These are phyloP conservation scores for Drosophila sulfurigaster DNA, from an alignment of 1,140 invertebrate genomes.

Conservation along the genomic window DNA sequence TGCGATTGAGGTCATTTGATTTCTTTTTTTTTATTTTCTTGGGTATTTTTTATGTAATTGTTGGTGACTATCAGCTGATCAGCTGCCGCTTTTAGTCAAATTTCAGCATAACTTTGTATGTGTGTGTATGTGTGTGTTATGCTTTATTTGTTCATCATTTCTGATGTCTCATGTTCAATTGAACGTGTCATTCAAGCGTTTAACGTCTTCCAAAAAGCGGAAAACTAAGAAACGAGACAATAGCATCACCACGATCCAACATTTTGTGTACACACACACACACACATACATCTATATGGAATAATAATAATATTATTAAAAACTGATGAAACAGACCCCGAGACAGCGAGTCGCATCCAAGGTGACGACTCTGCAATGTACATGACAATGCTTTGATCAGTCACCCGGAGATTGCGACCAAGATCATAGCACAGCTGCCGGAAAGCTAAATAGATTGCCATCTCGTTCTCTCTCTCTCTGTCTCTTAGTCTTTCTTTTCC, in stretches of 20 bases:
- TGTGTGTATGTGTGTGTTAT: background rate
- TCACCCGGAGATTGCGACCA: background rate
- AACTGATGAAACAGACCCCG: conserved; percentile 32
- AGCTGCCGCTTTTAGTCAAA: conserved; percentile 21
- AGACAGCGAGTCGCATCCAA: conserved; percentile 21
- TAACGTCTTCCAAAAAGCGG: conserved; percentile 50
- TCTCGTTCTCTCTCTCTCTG: background rate
- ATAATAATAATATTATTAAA: background rate
- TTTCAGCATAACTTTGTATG: conserved; percentile 32
- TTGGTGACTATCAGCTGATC: conserved; percentile 42
- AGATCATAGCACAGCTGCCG: conserved; percentile 6
- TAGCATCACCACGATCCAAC: conserved; percentile 22
- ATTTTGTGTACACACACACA: background rate
- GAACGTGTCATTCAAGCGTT: conserved; percentile 80
- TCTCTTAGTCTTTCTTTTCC: background rate
- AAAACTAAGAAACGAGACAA: conserved; percentile 20
- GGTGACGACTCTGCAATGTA: conserved; percentile 31
- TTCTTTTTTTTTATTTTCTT: conserved; percentile 44
- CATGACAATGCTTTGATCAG: conserved; percentile 31
- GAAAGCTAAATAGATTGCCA: background rate
- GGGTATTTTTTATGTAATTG: conserved; percentile 46
- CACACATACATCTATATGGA: no score
- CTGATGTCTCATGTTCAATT: conserved; percentile 69
- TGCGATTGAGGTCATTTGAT: conserved; percentile 79
- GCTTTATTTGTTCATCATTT: conserved; percentile 40